Evolutionary conservation across 1,140 invertebrate species (phyloP), one percentile per base, ranked within the genome.

Genomic region (Andrena cerasifolii): DNA sequence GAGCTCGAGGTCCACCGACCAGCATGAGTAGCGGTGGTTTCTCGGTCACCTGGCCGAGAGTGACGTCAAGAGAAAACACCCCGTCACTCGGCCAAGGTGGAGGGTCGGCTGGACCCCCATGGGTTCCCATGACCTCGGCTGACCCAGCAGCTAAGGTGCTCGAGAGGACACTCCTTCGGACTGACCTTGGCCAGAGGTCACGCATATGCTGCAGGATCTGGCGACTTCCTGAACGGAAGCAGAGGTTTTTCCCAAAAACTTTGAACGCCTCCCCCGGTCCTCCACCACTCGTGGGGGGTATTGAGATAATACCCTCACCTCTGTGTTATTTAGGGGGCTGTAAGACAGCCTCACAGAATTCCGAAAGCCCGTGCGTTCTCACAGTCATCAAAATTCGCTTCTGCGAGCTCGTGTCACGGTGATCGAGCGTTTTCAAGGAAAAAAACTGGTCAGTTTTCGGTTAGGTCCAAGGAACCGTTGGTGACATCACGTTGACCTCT

Each of bases 91-190:
- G 21, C 24, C 59, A 33, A 58, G 31, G 66, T 36, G 54, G 16
- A 43, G 71, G 76, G 73, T 73, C 79, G 58, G 47, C 59, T 31
- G 54, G 47, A 91, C 91, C 91, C 91, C 91, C 91, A 91, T 87
- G 91, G 86, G 90, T 92, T 92, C 91, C 91, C 91, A 92, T 92
- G 90, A 90, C 89, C 91, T 81, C 82, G 33, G 36, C 62, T 86
- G 89, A 89, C 88, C 89, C 82, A 78, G 74, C 80, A 74, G 59
- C 76, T 71, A 78, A 86, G 85, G 83, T 85, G 80, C 67, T 65
- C 71, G 54, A 66, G 62, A 77, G 58, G 78, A 58, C 66, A 56
- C 61, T 62, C 54, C 36, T 73, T 70, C 71, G 24, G 24, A 73
- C 61, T 82, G 78, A 79, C 84, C 84, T 86, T 81, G 79, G 82